Percentiles rank a stretch among this genome's conserved stretches.
These are phyloP conservation scores for Trichogramma dendrolimi DNA, from an alignment of 2,888 invertebrate genomes.

Conservation along the genomic window DNA sequence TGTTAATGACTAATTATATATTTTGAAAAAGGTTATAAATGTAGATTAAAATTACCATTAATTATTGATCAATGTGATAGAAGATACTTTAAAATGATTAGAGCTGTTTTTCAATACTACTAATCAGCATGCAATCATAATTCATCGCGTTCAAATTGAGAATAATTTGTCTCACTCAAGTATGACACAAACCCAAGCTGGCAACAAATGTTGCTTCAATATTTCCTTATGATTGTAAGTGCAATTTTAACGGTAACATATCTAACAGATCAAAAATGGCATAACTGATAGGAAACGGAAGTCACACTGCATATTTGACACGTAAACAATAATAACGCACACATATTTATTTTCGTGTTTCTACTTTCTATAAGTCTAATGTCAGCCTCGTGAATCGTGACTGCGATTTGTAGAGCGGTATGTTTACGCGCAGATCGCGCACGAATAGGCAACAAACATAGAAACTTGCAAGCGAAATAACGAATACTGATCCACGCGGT, in stretches of 20 bases:
- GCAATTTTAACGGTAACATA: no score
- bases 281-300: background rate
- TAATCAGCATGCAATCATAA: slow-evolving; percentile 24
- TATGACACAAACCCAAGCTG: no score
- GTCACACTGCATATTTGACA: background rate
- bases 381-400: no score
- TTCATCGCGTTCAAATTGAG: slow-evolving; percentile 17
- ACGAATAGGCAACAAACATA: no score
- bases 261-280: no score
- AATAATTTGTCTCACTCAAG: background rate
- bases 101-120: slow-evolving; percentile 2
- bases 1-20: background rate
- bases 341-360: background rate
- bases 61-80: no score
- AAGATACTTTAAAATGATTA: slow-evolving; percentile 1
- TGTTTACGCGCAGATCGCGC: no score
- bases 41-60: background rate
- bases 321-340: background rate
- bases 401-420: no score
- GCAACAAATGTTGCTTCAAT: no score
- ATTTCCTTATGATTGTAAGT: no score
- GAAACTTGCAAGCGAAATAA: no score
- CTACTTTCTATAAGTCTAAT: background rate
- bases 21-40: background rate
- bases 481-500: no score